A percentile compares a stretch with the other conserved stretches of the same genome.
Evolutionary conservation across 2,113 vertebrate genomes (phyloP).

Genomic region (Nanorana parkeri): DNA sequence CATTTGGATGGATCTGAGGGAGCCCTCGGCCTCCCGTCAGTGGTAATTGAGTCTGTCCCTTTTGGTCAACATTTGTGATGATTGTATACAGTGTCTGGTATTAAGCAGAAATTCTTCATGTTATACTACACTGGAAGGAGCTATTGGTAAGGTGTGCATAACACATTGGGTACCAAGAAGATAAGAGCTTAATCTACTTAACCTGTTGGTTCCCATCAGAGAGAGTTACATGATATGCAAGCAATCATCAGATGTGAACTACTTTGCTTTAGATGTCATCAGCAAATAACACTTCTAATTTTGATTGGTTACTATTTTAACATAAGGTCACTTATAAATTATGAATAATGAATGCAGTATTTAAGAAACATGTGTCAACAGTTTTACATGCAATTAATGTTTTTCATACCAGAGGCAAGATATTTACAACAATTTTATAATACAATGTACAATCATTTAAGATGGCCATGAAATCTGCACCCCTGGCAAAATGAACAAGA

Average conservation of each 20-base stretch:
- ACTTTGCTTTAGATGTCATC: not conserved
- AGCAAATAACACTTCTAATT: too few species aligned
- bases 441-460: too few species aligned
- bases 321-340: too few species aligned
- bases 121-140: slow-evolving; percentile 75
- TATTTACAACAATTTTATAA: too few species aligned
- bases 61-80: slow-evolving; percentile 77
- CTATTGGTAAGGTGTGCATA: slow-evolving; percentile 46
- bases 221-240: not conserved
- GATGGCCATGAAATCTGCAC: too few species aligned
- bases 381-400: too few species aligned
- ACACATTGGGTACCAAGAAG: slow-evolving; percentile 29
- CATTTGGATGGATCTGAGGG: slow-evolving; percentile 78
- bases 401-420: too few species aligned
- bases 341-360: too few species aligned
- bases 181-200: slow-evolving; percentile 47
- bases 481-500: too few species aligned
- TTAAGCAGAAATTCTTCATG: slow-evolving; percentile 78
- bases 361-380: too few species aligned
- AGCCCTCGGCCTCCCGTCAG: slow-evolving; percentile 73
- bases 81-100: slow-evolving; percentile 79
- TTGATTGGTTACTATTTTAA: too few species aligned
- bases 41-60: slow-evolving; percentile 79
- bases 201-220: slow-evolving; percentile 14
- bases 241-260: not conserved